phyloP scores from a whole-genome alignment of 2,888 invertebrate genomes.

The Napeogenes sylphis region DNA sequence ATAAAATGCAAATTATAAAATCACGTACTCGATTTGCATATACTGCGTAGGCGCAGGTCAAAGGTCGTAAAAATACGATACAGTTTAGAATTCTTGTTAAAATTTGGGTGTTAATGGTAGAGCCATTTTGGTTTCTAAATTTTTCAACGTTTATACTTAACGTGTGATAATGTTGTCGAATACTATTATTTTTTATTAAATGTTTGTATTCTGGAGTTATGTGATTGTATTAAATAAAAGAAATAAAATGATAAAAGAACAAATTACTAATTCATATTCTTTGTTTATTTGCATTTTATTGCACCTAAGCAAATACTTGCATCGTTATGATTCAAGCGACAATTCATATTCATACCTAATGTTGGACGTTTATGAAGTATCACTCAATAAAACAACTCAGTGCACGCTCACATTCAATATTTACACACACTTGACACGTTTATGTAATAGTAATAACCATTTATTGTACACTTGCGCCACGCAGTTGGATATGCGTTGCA shows the following conservation, averaged over 20 bases:
- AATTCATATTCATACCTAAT: constrained; percentile 2
- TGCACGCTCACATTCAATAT: constrained; percentile 7
- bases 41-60: constrained; percentile 47
- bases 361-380: constrained; percentile 6
- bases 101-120: constrained; percentile 15
- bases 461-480: constrained; percentile 4
- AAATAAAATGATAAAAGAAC: no score
- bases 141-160: constrained; percentile 6
- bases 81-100: constrained; percentile 15
- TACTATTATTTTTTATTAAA: no score
- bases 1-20: constrained; percentile 17
- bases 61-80: constrained; percentile 13
- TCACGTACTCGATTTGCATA: constrained; percentile 42
- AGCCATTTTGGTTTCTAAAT: constrained; percentile 16
- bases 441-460: constrained; percentile 8
- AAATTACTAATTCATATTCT: no score
- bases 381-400: constrained; percentile 4
- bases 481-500: constrained; percentile 2
- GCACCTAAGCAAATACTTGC: no score
- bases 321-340: background rate
- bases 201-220: no score
- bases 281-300: no score
- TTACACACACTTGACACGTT: constrained; percentile 5
- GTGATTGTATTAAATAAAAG: no score
- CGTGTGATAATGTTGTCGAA: background rate